Evolutionary conservation across 2,888 invertebrate species (phyloP).

Genomic region (Copidosoma aretas): DNA sequence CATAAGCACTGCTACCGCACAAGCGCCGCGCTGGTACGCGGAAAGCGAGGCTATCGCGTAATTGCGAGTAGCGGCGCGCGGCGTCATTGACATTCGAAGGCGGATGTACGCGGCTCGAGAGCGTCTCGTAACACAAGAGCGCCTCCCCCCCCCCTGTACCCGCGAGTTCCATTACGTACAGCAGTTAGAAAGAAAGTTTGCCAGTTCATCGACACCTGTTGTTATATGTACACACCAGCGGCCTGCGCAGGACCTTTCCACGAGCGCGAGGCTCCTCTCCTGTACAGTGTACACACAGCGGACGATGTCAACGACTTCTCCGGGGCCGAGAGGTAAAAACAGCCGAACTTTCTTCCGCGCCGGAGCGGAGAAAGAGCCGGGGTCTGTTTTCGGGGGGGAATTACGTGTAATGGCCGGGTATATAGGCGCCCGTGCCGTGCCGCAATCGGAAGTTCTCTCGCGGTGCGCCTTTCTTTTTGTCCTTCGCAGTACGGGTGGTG

Average conservation of each 20-base stretch:
- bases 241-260: constrained; percentile 2
- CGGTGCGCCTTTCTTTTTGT: background rate
- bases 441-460: constrained; percentile 26
- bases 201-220: constrained; percentile 51
- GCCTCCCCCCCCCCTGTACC: constrained; percentile 27
- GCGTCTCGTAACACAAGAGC: constrained; percentile 19
- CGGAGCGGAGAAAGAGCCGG: constrained; percentile 36
- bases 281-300: background rate
- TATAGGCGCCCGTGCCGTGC: too few species aligned
- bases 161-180: constrained; percentile 34
- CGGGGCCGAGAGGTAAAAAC: background rate
- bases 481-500: too few species aligned
- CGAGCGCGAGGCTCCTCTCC: constrained; percentile 9
- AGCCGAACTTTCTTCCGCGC: constrained; percentile 15
- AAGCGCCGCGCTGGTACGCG: too few species aligned
- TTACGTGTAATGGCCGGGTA: constrained; percentile 26
- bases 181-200: constrained; percentile 47
- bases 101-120: constrained; percentile 26
- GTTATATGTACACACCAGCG: constrained; percentile 21
- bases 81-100: constrained; percentile 44
- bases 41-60: background rate
- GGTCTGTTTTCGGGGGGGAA: constrained; percentile 19
- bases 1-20: too few species aligned
- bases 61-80: background rate
- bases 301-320: background rate